Conservation (phyloP, 2,888 invertebrate genomes). For the Cerastis leucographa region DNA sequence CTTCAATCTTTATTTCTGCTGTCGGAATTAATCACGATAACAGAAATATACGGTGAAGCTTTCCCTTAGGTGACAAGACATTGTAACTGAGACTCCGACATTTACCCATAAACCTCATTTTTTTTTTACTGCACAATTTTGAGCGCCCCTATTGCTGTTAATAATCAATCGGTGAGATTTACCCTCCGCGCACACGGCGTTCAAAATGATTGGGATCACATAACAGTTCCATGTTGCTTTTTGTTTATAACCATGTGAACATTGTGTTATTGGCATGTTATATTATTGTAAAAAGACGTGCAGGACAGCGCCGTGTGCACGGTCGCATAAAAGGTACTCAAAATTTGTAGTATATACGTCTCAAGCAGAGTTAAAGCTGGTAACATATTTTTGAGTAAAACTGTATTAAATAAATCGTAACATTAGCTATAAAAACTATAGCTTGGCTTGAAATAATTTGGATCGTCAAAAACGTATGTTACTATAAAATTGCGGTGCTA, state of each 20-base stretch:
- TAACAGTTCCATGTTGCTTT: not conserved
- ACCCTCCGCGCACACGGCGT: not conserved
- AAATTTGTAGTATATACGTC: slow-evolving; percentile 57
- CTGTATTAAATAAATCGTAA: not conserved
- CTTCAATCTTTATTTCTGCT: not conserved
- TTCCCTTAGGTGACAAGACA: not conserved
- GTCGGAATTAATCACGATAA: not conserved
- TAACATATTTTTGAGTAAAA: slow-evolving; percentile 65
- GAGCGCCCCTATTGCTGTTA: slow-evolving; percentile 1
- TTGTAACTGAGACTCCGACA: slow-evolving; percentile 16
- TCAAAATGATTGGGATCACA: not conserved
- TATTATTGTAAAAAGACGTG: not conserved
- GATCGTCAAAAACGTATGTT: slow-evolving; percentile 40
- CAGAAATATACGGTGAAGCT: not conserved
- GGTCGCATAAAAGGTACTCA: slow-evolving; percentile 42
- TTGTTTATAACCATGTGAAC: not conserved
- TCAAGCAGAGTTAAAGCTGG: slow-evolving; percentile 62
- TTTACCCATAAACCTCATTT: slow-evolving; percentile 27
- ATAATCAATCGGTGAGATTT: not conserved
- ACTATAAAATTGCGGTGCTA: slow-evolving; percentile 28
- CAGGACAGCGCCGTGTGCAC: not conserved
- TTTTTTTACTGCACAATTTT: slow-evolving; percentile 30
- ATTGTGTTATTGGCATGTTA: not conserved
- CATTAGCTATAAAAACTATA: not conserved
- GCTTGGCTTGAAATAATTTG: not conserved